Base-by-base conservation (phyloP, 1,140 invertebrate genomes). In the Brachionus plicatilis region DNA sequence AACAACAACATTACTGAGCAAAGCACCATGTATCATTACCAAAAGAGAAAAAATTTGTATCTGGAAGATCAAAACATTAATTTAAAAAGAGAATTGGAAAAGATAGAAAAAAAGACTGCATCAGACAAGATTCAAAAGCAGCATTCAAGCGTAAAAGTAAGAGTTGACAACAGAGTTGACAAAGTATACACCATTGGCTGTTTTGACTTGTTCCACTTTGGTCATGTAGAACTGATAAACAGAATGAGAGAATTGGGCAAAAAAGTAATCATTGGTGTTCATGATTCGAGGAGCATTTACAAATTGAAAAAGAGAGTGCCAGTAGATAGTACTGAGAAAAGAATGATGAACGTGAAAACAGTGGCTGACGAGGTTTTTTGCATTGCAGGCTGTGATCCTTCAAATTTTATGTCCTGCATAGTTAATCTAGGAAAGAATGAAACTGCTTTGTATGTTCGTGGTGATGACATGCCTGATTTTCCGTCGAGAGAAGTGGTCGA, bases 381-480 rank as follows among this genome's bases (percentile, higher is more conserved):
- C 85, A 86, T 89, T 1, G 86, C 86, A 24, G 87, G 88, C 0
- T 88, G 87, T 0, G 87, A 89, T 70, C 88, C 88, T 0, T 87
- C 87, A 20, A 85, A 85, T 3, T 89, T 87, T 85, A 85, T 89
- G 12, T 85, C 85, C 9, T 87, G 86, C 78, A 88, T 88, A 12
- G 86, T 87, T 27, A 80, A 87, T 85, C 53, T 66, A 6, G 85
- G 85, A 8, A 43, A 83, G 53, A 66, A 85, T 0, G 85, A 86
- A 37, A 86, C 85, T 24, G 84, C 86, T 65, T 85, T 88, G 47
- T 88, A 88, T 82, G 86, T 88, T 6, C 84, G 88, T 5, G 88
- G 88, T n/a, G 87, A 88, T 78, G 88, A 88, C 83, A 88, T 88
- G 88, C 85, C 86, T 20, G 75, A 88, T 41, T 88, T 88, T 85